Evolutionary conservation across 2,888 invertebrate genomes (phyloP), one percentile per base, ranked within the genome.

Genomic region (Carterocephalus palaemon): DNA sequence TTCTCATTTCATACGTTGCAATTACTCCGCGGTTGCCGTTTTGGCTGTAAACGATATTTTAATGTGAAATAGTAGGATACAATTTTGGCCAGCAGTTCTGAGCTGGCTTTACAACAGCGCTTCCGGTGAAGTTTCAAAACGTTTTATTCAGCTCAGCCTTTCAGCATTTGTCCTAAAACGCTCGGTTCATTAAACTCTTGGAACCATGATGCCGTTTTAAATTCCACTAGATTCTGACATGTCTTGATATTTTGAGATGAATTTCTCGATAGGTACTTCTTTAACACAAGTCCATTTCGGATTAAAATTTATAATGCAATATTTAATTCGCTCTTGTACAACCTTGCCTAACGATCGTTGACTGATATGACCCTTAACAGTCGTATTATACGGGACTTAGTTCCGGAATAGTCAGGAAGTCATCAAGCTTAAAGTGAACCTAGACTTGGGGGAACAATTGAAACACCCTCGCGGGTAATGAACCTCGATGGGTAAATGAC

Each of bases 381-480:
- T 26, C 24, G 33, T 34, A 42, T 42, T 42, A 42, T n/a, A 24
- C 34, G 33, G n/a, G 19, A 42, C 33, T 42, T 42, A 42, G 42
- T 42, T 42, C 34, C 42, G 42, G 42, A 42, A 42, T 26, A 34
- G 42, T 34, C 36, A 22, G 28, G 29, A 43, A 43, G 42, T 43
- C 42, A 36, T 43, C 42, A 43, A 36, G 43, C 43, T 36, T 22
- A 20, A 36, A 20, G 36, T 29, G 34, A 17, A 10, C 36, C 43
- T 43, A 43, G 36, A 43, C 43, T 43, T 36, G 36, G 36, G 43
- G 43, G 36, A 43, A 43, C 36, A 23, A 43, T 43, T 36, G 22
- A 43, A 36, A 43, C 36, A 36, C 43, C 36, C 36, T 16, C 43
- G n/a, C 36, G 43, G 28, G n/a, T 43, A 43, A 43, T 43, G 43